These are phyloP conservation scores for Leptarthrus brevirostris DNA, from an alignment of 2,888 invertebrate genomes.

Conservation along the genomic window DNA sequence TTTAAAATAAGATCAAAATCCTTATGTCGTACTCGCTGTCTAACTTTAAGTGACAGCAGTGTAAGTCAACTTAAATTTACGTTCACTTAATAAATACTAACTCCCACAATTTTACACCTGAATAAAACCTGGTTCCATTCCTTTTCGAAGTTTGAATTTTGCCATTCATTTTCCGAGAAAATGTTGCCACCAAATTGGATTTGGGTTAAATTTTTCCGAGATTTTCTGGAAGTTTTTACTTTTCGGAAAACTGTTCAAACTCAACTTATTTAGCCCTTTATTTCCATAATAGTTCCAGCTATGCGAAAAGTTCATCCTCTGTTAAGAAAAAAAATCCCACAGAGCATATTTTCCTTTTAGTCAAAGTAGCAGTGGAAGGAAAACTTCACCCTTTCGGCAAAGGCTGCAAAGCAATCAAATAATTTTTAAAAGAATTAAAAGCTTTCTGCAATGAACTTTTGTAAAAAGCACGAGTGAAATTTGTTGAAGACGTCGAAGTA, in stretches of 20 bases:
- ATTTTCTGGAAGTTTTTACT: too few species aligned
- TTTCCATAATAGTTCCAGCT: conserved; percentile 16
- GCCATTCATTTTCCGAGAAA: too few species aligned
- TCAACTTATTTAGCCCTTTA: conserved; percentile 37
- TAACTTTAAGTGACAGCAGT: too few species aligned
- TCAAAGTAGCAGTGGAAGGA: conserved; percentile 4
- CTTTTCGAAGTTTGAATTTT: too few species aligned
- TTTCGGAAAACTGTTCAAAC: neutral
- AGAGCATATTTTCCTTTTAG: conserved; percentile 26
- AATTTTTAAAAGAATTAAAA: conserved; percentile 52
- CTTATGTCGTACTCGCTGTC: too few species aligned
- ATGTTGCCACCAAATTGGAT: too few species aligned
- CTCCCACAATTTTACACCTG: too few species aligned
- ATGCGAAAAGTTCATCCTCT: conserved; percentile 15
- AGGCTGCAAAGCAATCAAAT: conserved; percentile 50
- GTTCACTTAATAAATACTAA: too few species aligned
- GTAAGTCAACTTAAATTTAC: too few species aligned
- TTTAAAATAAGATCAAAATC: too few species aligned
- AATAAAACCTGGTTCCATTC: too few species aligned
- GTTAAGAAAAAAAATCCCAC: neutral
- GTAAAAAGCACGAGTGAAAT: conserved; percentile 48
- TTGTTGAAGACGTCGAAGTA: conserved; percentile 49
- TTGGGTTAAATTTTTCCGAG: too few species aligned
- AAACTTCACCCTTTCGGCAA: conserved; percentile 30
- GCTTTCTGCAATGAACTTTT: conserved; percentile 49